Percentiles rank a stretch among this genome's conserved stretches.
phyloP scores from a whole-genome alignment of 2,888 invertebrate genomes.

The Troides oblongomaculatus region DNA sequence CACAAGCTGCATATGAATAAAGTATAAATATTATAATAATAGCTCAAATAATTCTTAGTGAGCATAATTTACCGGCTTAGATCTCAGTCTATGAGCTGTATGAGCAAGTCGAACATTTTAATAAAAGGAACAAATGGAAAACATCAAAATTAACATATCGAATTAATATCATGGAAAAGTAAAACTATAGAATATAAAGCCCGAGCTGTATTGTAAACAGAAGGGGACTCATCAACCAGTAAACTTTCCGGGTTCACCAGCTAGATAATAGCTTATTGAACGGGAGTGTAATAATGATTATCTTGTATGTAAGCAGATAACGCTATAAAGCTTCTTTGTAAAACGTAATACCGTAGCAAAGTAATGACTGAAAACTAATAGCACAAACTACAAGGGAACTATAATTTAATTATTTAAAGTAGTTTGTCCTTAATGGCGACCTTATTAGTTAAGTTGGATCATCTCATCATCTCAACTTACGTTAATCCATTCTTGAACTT shows the following conservation, averaged over 20 bases:
- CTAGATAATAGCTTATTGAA: constrained; percentile 6
- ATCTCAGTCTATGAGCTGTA: no score
- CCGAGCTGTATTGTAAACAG: background rate
- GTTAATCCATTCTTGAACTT: background rate
- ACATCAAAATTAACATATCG: background rate
- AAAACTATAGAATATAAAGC: background rate
- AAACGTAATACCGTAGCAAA: constrained; percentile 4
- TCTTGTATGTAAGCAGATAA: constrained; percentile 4
- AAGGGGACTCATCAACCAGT: background rate
- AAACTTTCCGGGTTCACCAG: background rate
- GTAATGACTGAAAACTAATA: constrained; percentile 10
- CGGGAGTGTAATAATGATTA: constrained; percentile 11
- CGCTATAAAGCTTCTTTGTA: constrained; percentile 16
- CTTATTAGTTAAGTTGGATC: constrained; percentile 3
- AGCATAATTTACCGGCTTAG: no score
- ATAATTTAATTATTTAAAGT: constrained; percentile 43
- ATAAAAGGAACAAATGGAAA: background rate
- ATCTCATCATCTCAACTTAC: background rate
- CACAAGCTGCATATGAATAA: no score
- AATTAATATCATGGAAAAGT: background rate
- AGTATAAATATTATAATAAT: no score
- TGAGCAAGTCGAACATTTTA: background rate
- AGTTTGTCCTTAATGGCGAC: background rate
- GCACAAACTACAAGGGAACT: background rate
- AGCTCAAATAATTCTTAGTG: no score